Base-by-base conservation (phyloP, 2,113 vertebrate genomes). In the Zapornia atra region DNA sequence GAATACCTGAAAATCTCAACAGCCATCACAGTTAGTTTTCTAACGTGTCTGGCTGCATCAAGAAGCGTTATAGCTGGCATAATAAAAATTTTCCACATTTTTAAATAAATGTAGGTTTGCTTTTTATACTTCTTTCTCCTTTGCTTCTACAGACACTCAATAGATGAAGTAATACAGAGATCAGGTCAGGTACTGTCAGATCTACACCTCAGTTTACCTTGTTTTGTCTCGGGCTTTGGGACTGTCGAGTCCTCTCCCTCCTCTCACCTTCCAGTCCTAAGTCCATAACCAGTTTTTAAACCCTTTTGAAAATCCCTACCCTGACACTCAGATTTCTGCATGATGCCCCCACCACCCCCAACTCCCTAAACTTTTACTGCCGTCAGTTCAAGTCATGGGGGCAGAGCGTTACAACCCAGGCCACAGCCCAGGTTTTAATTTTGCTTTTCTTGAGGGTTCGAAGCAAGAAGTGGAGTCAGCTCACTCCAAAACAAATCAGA, bases 371-470 rank as follows among this genome's bases (percentile, higher is more conserved):
- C 15, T 59, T 91, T 71, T 71, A 73, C 73, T 65, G 34, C 40
- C 2, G 1, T 44, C 56, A 61, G 33, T 66, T 69, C 42, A 77
- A 38, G 51, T 25, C 19, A 0, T 34, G 51, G 60, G 87, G 36
- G 31, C 40, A 5, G 6, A 73, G 36, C 40, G n/a, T 92, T 78
- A 63, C 4, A 56, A 57, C 68, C 15, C 33, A 53, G 12, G 26
- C 65, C 42, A 59, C 38, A 82, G 78, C 36, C 77, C 56, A 33
- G 60, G 22, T 81, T 92, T 94, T 93, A 51, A 25, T 75, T 91
- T 87, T 96, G 36, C 57, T 26, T 92, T 89, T 22, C 20, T 40
- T 64, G 46, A 42, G 34, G 21, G 36, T 85, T 94, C 56, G 61
- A 79, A 76, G 82, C 28, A 54, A 91, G 61, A 84, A 78, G 51